phyloP scores from a whole-genome alignment of 2,888 invertebrate genomes.

The Ochropacha duplaris region DNA sequence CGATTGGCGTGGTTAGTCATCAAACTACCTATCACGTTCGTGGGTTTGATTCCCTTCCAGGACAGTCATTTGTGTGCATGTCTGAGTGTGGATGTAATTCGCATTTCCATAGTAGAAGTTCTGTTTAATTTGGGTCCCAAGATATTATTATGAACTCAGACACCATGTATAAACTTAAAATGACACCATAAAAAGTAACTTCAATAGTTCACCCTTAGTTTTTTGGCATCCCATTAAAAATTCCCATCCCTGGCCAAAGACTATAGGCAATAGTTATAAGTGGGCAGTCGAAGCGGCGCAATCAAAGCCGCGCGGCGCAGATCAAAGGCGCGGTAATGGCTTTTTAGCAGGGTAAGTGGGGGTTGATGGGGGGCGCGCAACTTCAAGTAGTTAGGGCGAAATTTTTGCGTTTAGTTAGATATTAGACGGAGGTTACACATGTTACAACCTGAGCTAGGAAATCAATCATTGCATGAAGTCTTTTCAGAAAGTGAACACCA shows the following conservation, averaged over 20 bases:
- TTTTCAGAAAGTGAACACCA: no score
- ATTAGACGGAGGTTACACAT: constrained; percentile 13
- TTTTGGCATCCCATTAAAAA: constrained; percentile 2
- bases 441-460: not conserved
- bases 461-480: no score
- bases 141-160: no score
- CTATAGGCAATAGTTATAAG: constrained; percentile 61
- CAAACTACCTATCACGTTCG: no score
- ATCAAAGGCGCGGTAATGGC: constrained; percentile 76
- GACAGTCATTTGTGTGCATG: no score
- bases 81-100: no score
- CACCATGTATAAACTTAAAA: not conserved
- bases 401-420: constrained; percentile 19
- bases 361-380: constrained; percentile 27
- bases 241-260: constrained; percentile 10
- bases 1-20: no score
- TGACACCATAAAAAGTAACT: not conserved
- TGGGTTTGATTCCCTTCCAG: no score
- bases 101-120: no score
- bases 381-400: constrained; percentile 60
- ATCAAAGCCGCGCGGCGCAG: constrained; percentile 66
- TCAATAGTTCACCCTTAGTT: not conserved
- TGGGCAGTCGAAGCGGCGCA: constrained; percentile 70
- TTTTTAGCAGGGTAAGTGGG: constrained; percentile 62
- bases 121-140: no score